phyloP scores from a whole-genome alignment of 2,888 invertebrate species.

The Caenorhabditis sp. region DNA sequence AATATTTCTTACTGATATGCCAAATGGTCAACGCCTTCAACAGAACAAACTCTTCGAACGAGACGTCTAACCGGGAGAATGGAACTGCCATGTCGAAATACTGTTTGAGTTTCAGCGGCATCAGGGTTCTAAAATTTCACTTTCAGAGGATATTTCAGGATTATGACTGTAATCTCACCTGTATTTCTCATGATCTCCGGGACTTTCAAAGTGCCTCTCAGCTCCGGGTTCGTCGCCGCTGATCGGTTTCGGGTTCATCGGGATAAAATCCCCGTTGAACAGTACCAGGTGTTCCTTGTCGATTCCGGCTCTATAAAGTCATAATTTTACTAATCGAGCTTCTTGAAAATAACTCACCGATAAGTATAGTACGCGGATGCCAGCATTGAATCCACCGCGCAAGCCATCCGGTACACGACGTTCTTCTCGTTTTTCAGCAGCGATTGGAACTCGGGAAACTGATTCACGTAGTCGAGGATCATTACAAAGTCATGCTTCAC shows the following conservation, averaged over 20 bases:
- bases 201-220: conserved; percentile 38
- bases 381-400: conserved; percentile 72
- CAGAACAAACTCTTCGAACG: conserved; percentile 70
- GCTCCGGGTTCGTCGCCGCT: conserved; percentile 65
- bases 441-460: conserved; percentile 68
- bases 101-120: conserved; percentile 70
- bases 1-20: conserved; percentile 67
- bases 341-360: conserved; percentile 44
- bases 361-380: conserved; percentile 71
- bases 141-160: no score
- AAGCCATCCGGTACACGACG: conserved; percentile 67
- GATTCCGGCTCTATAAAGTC: conserved; percentile 51
- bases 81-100: conserved; percentile 68
- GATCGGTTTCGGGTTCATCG: conserved; percentile 66
- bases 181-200: conserved; percentile 66
- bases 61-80: conserved; percentile 59
- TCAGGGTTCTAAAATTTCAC: conserved; percentile 57
- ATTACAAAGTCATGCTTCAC: conserved; percentile 71
- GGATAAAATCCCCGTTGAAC: conserved; percentile 68
- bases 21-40: conserved; percentile 71
- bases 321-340: neutral
- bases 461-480: conserved; percentile 69
- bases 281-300: conserved; percentile 53
- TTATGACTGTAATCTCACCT: conserved; percentile 58
- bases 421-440: conserved; percentile 65